Evolutionary conservation across 1,140 invertebrate genomes (phyloP).

Genomic region (Drosophila ohnishii): DNA sequence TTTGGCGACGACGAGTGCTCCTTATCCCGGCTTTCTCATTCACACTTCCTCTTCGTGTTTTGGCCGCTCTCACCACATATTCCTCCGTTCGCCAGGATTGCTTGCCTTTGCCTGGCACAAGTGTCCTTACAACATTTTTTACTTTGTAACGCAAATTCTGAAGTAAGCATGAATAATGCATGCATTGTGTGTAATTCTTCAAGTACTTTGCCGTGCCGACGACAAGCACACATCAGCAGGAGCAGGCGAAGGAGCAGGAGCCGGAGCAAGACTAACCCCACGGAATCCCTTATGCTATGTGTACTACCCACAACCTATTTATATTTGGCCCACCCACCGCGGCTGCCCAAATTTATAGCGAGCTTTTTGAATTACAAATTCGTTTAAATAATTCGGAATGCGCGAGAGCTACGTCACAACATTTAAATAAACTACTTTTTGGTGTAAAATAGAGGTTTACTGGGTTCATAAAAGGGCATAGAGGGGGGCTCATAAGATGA

Average conservation of each 20-base stretch:
- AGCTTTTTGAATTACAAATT: conserved; percentile 78
- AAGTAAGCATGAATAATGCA: conserved; percentile 81
- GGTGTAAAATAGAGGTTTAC: neutral
- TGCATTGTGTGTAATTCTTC: conserved; percentile 80
- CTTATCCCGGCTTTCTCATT: conserved; percentile 41
- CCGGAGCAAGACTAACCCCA: conserved; percentile 9
- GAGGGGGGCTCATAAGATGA: neutral
- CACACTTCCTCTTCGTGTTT: conserved; percentile 67
- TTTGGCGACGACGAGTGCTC: conserved; percentile 19
- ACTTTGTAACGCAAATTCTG: conserved; percentile 81
- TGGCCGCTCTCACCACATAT: conserved; percentile 27
- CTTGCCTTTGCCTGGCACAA: conserved; percentile 55
- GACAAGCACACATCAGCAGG: conserved; percentile 71
- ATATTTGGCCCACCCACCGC: conserved; percentile 50
- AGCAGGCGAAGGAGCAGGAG: neutral
- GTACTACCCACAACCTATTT: conserved; percentile 64
- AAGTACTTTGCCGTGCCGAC: conserved; percentile 74
- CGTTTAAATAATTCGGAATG: conserved; percentile 70
- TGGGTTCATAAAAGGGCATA: no score
- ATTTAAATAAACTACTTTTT: conserved; percentile 50
- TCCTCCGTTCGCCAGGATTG: conserved; percentile 12
- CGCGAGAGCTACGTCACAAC: conserved; percentile 11
- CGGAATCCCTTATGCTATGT: neutral
- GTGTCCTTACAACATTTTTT: conserved; percentile 79
- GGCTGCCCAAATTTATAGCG: conserved; percentile 70